Percentiles rank a stretch among this genome's conserved stretches.
These are phyloP conservation scores for Idaea biselata DNA, from an alignment of 2,888 invertebrate genomes.

Conservation along the genomic window DNA sequence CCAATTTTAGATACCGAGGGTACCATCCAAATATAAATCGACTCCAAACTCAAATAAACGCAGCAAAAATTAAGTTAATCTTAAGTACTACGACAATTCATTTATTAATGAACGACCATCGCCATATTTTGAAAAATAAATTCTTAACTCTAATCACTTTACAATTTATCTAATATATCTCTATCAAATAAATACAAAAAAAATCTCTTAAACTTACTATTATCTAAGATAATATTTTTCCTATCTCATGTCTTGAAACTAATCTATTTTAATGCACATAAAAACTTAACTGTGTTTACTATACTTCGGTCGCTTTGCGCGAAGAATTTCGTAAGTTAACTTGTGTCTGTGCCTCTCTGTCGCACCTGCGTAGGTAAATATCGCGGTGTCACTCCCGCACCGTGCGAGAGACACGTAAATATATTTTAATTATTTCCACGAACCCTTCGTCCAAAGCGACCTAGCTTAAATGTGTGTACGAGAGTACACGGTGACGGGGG, in stretches of 20 bases:
- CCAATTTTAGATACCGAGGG: conserved; percentile 20
- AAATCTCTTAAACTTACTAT: conserved; percentile 69
- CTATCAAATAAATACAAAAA: conserved; percentile 80
- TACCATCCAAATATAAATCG: conserved; percentile 27
- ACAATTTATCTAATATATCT: conserved; percentile 80
- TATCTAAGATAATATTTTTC: conserved; percentile 77
- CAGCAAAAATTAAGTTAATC: conserved; percentile 65
- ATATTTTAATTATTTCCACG: too few relatives aligned
- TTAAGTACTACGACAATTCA: conserved; percentile 74
- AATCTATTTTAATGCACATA: conserved; percentile 73
- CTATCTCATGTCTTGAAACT: conserved; percentile 78
- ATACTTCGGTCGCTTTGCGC: background rate
- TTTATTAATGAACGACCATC: conserved; percentile 68
- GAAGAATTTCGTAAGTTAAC: background rate
- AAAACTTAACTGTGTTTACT: conserved; percentile 48
- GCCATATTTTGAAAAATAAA: conserved; percentile 72
- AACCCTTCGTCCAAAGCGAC: too few relatives aligned
- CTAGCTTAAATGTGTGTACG: conserved; percentile 41
- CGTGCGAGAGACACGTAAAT: too few relatives aligned
- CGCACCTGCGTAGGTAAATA: too few relatives aligned
- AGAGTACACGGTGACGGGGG: conserved; percentile 48
- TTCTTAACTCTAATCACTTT: conserved; percentile 73
- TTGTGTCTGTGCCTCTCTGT: too few relatives aligned
- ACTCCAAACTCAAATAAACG: conserved; percentile 38
- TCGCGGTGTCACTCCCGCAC: too few relatives aligned